Evolutionary conservation across 2,888 invertebrate genomes (phyloP).

Genomic region (Athetis lepigone): DNA sequence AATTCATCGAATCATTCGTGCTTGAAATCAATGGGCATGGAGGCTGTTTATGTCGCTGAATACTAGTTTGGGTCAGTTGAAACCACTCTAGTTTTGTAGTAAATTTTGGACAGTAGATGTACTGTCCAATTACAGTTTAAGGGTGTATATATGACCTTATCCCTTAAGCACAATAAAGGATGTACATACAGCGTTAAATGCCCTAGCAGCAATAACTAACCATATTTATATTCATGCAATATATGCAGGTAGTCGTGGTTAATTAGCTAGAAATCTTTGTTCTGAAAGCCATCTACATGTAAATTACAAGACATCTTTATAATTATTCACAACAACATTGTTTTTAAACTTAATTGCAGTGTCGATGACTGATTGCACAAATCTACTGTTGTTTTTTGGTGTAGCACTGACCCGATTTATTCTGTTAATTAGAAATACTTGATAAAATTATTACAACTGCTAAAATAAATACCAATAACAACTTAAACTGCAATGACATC

Average conservation of each 20-base stretch:
- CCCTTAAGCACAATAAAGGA: background rate
- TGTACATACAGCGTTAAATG: background rate
- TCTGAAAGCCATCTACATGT: conserved; percentile 5
- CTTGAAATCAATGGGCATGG: conserved; percentile 35
- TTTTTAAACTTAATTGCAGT: conserved; percentile 15
- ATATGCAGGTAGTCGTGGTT: background rate
- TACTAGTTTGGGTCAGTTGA: conserved; percentile 37
- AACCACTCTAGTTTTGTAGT: conserved; percentile 13
- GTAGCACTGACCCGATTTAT: conserved; percentile 9
- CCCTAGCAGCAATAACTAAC: background rate
- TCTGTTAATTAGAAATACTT: conserved; percentile 26
- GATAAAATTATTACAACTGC: background rate
- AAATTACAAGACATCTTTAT: conserved; percentile 14
- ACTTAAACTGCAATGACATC: background rate
- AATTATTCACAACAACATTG: conserved; percentile 7
- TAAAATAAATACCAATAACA: conserved; percentile 19
- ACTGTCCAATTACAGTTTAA: too few species aligned
- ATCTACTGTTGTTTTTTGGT: conserved; percentile 14
- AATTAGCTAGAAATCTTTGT: background rate
- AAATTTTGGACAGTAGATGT: background rate
- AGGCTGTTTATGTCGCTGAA: conserved; percentile 29
- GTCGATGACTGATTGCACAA: conserved; percentile 39
- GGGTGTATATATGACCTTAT: background rate
- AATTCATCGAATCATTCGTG: conserved; percentile 41
- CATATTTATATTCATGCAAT: background rate